Evolutionary conservation across 2,797 vertebrate species (phyloP), one percentile per base, ranked within the genome.

Genomic region (Spinibarbus caldwelli): DNA sequence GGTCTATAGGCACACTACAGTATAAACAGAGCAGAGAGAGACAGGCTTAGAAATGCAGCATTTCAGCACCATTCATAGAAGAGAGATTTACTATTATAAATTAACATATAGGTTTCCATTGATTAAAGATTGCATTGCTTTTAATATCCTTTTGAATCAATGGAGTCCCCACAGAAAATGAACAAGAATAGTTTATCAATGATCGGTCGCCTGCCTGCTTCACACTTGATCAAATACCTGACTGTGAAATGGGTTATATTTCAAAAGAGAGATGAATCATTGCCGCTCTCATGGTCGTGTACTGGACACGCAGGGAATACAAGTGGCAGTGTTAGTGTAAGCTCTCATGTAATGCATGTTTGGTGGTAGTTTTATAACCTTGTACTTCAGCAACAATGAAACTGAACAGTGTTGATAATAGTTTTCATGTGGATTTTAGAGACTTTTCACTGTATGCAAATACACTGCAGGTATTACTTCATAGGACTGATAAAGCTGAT

Each of bases 1-100:
- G 15, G 6, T 52, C n/a, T 19, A 17, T 12, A 52, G 29, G 19
- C 29, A 14, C n/a, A 47, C 9, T 14, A 12, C 72, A 52, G 19
- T 14, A 23, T 49, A 49, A 49, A 49, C 23, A 75, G 47, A 75
- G 19, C 29, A 0, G 31, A 68, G 66, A 36, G 64, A 67, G 29
- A 31, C 64, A 4, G 29, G 26, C 23, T 73, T 49, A 49, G 9
- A 31, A 11, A 73, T 12, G 45, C 68, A 7, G 6, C 26, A 73
- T 73, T 73, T 21, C 43, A 12, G 26, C 10, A 34, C 17, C 0
- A 3, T 14, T 23, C 52, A 75, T 14, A 12, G 10, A 23, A 23
- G 45, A 75, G 45, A 75, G 29, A 75, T 75, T 52, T 52, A 17
- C 45, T 52, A 52, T 75, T 75, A 12, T 14, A 34, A 19, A 75